Conservation (phyloP, 2,113 vertebrate species). For the Zeus faber region DNA sequence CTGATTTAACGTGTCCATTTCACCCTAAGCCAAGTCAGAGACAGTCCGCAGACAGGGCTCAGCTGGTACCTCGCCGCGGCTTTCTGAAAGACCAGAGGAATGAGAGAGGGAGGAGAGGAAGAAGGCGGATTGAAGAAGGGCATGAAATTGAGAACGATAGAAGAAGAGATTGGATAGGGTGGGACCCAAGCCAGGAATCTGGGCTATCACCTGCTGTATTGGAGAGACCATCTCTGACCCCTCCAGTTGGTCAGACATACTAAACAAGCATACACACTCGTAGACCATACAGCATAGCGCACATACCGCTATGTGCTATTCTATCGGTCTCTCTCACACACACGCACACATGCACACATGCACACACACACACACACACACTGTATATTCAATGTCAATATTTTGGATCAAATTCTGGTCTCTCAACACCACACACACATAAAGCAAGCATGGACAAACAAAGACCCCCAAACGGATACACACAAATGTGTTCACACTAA, state of each 20-base stretch:
- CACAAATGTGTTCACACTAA: background rate
- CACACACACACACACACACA: background rate
- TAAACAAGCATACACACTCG: slow-evolving; percentile 15
- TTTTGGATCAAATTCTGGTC: no score
- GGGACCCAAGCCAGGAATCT: slow-evolving; percentile 56
- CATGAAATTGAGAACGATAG: slow-evolving; percentile 4
- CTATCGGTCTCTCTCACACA: background rate
- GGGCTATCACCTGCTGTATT: slow-evolving; percentile 36
- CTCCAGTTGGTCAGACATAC: slow-evolving; percentile 35
- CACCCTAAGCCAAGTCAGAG: slow-evolving; percentile 74
- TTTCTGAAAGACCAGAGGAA: slow-evolving; percentile 61
- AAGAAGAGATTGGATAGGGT: slow-evolving; percentile 51
- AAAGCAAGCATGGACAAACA: no score
- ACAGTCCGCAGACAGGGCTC: slow-evolving; percentile 65
- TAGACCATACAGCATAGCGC: slow-evolving; percentile 14
- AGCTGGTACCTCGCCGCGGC: slow-evolving; percentile 64
- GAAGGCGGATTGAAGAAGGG: background rate
- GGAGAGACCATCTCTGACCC: slow-evolving; percentile 32
- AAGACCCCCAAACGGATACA: background rate
- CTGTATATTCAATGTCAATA: background rate
- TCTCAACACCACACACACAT: background rate
- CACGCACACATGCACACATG: background rate
- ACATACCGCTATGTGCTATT: background rate
- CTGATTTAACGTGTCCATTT: slow-evolving; percentile 75
- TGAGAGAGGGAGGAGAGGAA: slow-evolving; percentile 31